These are phyloP conservation scores for Fulica atra DNA, from an alignment of 2,113 vertebrate species.

Conservation along the genomic window DNA sequence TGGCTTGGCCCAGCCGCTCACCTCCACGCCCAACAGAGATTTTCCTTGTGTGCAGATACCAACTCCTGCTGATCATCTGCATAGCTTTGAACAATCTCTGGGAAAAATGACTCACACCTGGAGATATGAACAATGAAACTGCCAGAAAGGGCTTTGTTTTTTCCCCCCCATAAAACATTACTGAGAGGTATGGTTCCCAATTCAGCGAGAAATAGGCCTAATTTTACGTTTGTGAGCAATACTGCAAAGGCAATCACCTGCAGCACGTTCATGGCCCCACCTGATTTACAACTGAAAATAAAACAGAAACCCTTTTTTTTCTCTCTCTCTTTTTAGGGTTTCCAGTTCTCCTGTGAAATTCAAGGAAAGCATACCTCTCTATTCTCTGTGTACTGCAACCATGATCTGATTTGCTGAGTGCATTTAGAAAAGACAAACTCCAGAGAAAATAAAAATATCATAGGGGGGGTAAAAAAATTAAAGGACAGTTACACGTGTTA, in stretches of 20 bases:
- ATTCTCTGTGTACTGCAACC: not conserved
- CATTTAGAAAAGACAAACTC: not conserved
- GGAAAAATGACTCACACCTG: not conserved
- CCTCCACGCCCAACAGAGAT: accelerated
- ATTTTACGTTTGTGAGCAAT: not conserved
- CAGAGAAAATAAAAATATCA: too few relatives aligned
- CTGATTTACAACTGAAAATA: not conserved
- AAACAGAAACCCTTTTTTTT: not conserved
- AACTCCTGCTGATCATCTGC: not conserved
- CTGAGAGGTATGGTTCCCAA: not conserved
- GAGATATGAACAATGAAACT: not conserved
- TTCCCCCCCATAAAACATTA: not conserved
- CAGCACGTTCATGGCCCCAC: not conserved
- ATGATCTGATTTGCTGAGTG: not conserved
- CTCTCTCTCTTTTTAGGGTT: not conserved
- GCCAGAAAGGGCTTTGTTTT: not conserved
- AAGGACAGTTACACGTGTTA: not conserved
- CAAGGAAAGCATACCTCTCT: not conserved
- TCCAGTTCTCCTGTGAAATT: not conserved
- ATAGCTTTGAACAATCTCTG: not conserved
- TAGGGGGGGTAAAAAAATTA: not conserved
- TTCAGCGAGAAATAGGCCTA: not conserved
- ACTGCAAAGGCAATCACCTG: not conserved
- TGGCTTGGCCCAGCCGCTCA: accelerated
- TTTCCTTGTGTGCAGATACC: not conserved